A percentile compares a stretch with the other conserved stretches of the same genome.
Evolutionary conservation across 2,797 vertebrate species (phyloP).

Genomic region (Apogon talboti): DNA sequence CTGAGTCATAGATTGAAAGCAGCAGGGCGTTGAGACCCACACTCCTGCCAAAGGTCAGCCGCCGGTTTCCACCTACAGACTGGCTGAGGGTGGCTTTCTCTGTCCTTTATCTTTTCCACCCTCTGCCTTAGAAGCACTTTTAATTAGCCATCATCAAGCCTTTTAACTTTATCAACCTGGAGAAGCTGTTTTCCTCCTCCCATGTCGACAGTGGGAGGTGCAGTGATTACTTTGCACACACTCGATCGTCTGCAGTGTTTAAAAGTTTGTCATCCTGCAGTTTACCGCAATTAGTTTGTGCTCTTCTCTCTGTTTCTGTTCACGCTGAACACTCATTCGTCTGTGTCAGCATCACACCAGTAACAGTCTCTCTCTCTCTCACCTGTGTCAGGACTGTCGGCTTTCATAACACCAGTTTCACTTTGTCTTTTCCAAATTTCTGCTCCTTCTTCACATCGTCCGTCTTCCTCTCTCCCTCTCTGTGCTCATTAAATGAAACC

Average conservation of each 20-base stretch:
- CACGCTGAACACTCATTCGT: neutral
- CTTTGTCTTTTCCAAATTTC: neutral
- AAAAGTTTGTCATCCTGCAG: neutral
- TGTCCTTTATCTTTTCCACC: constrained; percentile 6
- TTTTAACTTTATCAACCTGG: neutral
- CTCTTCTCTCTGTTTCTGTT: neutral
- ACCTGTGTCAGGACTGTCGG: constrained; percentile 6
- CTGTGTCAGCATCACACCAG: constrained; percentile 13
- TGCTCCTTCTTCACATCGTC: neutral
- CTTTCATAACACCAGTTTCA: constrained; percentile 18
- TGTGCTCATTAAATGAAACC: constrained; percentile 53
- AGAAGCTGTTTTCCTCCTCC: neutral
- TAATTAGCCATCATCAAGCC: constrained; percentile 8
- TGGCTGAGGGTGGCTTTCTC: constrained; percentile 1
- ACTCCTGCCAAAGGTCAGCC: constrained; percentile 28
- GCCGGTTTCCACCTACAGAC: constrained; percentile 9
- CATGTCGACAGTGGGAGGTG: neutral
- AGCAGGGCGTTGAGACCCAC: constrained; percentile 1
- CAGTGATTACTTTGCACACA: neutral
- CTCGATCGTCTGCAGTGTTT: neutral
- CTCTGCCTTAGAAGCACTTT: neutral
- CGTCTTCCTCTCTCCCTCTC: neutral
- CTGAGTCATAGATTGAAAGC: constrained; percentile 32
- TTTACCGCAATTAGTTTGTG: neutral
- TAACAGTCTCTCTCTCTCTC: constrained; percentile 6